Conservation (phyloP, 1,140 invertebrate genomes). For the Adoxophyes honmai region DNA sequence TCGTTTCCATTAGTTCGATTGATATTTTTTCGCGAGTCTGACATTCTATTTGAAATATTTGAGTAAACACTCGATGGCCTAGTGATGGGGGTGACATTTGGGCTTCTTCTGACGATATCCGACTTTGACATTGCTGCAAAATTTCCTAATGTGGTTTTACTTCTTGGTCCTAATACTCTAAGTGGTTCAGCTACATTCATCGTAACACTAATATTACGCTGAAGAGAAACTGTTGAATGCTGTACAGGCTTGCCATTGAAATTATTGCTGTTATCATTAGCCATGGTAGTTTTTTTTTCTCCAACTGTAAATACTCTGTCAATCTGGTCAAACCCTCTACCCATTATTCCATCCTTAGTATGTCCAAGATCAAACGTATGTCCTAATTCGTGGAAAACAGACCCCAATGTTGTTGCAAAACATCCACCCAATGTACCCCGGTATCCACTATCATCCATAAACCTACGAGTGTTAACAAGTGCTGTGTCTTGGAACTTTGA, state of each 20-base stretch:
- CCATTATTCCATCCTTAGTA: slow-evolving; percentile 94
- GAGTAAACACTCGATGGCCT: slow-evolving; percentile 73
- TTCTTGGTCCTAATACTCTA: slow-evolving; percentile 67
- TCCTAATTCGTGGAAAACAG: slow-evolving; percentile 95
- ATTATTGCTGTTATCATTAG: slow-evolving; percentile 74
- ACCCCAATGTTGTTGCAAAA: slow-evolving; percentile 93
- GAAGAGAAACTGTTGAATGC: slow-evolving; percentile 66
- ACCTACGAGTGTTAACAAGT: slow-evolving; percentile 81
- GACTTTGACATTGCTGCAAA: slow-evolving; percentile 73
- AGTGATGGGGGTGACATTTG: slow-evolving; percentile 73
- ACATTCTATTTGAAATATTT: slow-evolving; percentile 62
- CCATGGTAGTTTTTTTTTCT: slow-evolving; percentile 61
- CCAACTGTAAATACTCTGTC: slow-evolving; percentile 84
- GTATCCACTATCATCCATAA: slow-evolving; percentile 94
- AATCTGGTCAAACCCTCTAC: slow-evolving; percentile 93
- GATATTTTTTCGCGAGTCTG: slow-evolving; percentile 71
- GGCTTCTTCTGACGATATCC: slow-evolving; percentile 71
- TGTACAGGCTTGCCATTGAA: slow-evolving; percentile 68
- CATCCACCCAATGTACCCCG: slow-evolving; percentile 91
- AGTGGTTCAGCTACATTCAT: slow-evolving; percentile 74
- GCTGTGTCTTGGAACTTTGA: slow-evolving; percentile 76
- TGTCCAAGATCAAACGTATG: slow-evolving; percentile 97
- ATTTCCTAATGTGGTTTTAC: slow-evolving; percentile 75
- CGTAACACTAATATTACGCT: slow-evolving; percentile 72
- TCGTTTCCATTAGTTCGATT: slow-evolving; percentile 68